These are phyloP conservation scores for Mustela nigripes DNA, from an alignment of 2,113 vertebrate genomes.

Conservation along the genomic window DNA sequence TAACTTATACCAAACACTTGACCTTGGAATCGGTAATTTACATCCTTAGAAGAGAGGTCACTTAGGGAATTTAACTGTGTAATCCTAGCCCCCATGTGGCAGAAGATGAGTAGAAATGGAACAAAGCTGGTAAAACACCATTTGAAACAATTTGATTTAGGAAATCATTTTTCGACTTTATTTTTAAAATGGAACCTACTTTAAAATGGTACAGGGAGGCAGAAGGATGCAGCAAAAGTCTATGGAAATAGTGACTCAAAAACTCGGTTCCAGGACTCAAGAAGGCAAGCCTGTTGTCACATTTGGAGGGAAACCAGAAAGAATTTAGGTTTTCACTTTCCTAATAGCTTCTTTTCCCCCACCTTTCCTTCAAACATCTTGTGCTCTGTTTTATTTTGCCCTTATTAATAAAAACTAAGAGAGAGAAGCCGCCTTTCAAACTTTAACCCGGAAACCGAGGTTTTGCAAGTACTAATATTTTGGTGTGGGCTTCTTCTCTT, in stretches of 20 bases:
- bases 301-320: conserved; percentile 61
- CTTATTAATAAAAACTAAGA: conserved; percentile 64
- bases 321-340: conserved; percentile 51
- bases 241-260: conserved; percentile 62
- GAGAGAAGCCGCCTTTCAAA: conserved; percentile 68
- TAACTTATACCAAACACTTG: conserved; percentile 72
- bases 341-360: not conserved
- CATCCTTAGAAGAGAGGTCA: conserved; percentile 78
- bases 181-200: conserved; percentile 73
- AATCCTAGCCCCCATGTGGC: conserved; percentile 76
- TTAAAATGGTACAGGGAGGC: conserved; percentile 61
- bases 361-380: conserved; percentile 46
- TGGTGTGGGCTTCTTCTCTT: conserved; percentile 64
- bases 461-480: conserved; percentile 81
- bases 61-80: conserved; percentile 73
- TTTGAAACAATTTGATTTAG: conserved; percentile 72
- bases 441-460: conserved; percentile 61
- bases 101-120: conserved; percentile 54
- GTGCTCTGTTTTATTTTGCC: conserved; percentile 67
- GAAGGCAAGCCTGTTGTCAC: conserved; percentile 40
- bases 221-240: conserved; percentile 29
- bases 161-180: conserved; percentile 64
- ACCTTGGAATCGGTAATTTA: conserved; percentile 81
- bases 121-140: conserved; percentile 73
- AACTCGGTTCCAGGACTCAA: conserved; percentile 67